Percentiles rank a stretch among this genome's conserved stretches.
Conservation (phyloP, 2,113 vertebrate species). For the Vulpes ferrilata region DNA sequence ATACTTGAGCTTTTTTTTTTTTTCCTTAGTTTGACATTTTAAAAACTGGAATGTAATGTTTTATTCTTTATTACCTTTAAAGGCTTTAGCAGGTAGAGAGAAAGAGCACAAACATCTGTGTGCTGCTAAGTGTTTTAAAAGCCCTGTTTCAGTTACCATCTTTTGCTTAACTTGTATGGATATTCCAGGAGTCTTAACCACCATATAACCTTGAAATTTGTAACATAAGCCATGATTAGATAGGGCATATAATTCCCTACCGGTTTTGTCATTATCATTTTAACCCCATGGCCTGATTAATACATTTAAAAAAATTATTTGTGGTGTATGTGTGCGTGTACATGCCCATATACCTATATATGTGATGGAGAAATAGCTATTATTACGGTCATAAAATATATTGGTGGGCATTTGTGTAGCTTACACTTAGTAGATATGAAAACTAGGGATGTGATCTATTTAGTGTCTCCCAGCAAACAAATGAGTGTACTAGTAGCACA, state of each 20-base stretch:
- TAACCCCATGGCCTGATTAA: not conserved
- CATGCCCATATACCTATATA: too few species aligned
- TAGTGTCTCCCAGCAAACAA: not conserved
- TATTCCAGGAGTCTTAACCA: not conserved
- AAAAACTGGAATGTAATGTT: not conserved
- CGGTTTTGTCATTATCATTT: constrained; percentile 46
- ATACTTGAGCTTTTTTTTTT: not conserved
- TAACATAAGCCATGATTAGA: not conserved
- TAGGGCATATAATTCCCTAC: not conserved
- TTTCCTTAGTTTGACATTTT: not conserved
- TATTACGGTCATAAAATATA: not conserved
- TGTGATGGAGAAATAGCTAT: not conserved
- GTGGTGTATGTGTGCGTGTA: not conserved
- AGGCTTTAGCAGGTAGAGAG: not conserved
- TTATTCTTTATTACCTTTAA: not conserved
- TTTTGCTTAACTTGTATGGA: not conserved
- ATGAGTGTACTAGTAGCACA: not conserved
- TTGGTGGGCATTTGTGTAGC: not conserved
- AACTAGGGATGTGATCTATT: not conserved
- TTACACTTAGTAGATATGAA: constrained; percentile 8
- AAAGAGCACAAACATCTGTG: not conserved
- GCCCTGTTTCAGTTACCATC: not conserved
- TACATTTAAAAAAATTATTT: not conserved
- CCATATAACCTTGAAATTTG: not conserved
- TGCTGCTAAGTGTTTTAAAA: not conserved